These are phyloP conservation scores for Spodoptera frugiperda DNA, from an alignment of 1,140 invertebrate genomes.

Conservation along the genomic window DNA sequence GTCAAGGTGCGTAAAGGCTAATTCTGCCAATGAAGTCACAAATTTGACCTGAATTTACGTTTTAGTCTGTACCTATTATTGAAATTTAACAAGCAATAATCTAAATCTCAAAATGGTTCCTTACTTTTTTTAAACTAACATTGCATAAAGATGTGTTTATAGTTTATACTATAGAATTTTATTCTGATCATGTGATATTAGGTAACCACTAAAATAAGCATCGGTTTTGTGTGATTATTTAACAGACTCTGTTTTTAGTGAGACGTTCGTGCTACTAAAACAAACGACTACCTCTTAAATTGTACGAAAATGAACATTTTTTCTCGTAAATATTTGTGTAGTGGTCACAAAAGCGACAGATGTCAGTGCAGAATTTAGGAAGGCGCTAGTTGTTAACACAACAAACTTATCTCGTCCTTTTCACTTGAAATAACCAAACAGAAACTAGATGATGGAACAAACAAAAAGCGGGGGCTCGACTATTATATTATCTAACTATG, in stretches of 20 bases:
- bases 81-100: neutral
- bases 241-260: too few relatives aligned
- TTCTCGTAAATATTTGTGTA: constrained; percentile 62
- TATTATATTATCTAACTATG: constrained; percentile 56
- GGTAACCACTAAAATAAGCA: too few relatives aligned
- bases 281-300: neutral
- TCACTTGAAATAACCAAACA: constrained; percentile 63
- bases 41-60: neutral
- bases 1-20: constrained; percentile 19
- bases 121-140: too few relatives aligned
- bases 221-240: too few relatives aligned
- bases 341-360: constrained; percentile 21
- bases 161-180: too few relatives aligned
- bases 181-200: too few relatives aligned
- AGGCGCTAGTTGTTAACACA: constrained; percentile 29
- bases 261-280: too few relatives aligned
- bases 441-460: constrained; percentile 58
- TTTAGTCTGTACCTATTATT: neutral
- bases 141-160: too few relatives aligned
- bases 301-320: neutral
- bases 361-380: constrained; percentile 41
- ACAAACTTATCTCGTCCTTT: constrained; percentile 67
- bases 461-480: constrained; percentile 68
- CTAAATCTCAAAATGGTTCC: too few relatives aligned
- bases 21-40: constrained; percentile 8